Percentiles rank a stretch among this genome's conserved stretches.
Conservation (phyloP, 2,113 vertebrate species). For the Tachuris rubrigastra region DNA sequence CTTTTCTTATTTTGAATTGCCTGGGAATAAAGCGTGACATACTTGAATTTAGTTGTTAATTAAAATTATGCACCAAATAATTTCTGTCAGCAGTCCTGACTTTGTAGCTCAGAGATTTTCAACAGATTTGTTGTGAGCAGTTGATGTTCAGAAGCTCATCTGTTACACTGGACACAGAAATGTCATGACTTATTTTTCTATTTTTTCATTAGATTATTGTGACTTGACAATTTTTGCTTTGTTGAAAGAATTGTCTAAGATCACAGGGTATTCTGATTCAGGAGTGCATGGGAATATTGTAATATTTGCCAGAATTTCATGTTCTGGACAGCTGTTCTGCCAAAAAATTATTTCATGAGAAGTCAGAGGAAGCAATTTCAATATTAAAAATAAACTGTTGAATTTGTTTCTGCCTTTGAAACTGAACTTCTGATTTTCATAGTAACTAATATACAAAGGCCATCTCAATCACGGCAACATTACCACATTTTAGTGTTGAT, state of each 20-base stretch:
- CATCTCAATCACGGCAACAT: neutral
- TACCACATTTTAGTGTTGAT: neutral
- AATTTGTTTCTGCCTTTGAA: neutral
- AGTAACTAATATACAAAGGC: neutral
- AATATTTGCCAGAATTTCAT: conserved; percentile 12
- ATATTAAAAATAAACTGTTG: neutral
- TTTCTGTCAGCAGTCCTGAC: neutral
- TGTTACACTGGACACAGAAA: neutral
- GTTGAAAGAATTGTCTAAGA: neutral
- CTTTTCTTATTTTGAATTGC: conserved; percentile 35
- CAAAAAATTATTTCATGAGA: conserved; percentile 9
- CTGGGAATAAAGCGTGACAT: neutral
- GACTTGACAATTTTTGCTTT: neutral
- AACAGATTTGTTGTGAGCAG: neutral
- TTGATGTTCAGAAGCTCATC: neutral
- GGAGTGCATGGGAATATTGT: neutral
- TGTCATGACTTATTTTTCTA: neutral
- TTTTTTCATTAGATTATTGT: neutral
- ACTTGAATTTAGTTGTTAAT: conserved; percentile 24
- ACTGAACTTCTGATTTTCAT: neutral
- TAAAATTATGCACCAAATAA: conserved; percentile 18
- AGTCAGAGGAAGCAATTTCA: neutral
- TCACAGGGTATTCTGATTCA: neutral
- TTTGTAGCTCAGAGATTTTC: neutral
- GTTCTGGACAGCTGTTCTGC: neutral